Conservation (phyloP, 1,140 invertebrate genomes). For the Semibalanus balanoides region DNA sequence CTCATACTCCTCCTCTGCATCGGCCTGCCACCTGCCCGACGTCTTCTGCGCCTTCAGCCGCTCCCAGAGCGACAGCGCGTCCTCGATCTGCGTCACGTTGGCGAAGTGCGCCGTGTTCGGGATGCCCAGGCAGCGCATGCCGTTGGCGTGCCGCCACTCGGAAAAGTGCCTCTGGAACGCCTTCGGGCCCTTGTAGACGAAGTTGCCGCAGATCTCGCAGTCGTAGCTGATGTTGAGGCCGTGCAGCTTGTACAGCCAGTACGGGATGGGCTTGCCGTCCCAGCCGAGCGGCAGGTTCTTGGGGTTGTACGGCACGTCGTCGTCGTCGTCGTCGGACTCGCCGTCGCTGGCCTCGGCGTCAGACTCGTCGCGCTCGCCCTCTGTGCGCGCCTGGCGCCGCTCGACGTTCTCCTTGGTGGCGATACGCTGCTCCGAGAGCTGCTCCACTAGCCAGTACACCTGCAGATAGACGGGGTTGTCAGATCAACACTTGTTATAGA, state of each 20-base stretch:
- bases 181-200: constrained; percentile 97
- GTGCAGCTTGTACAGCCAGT: constrained; percentile 98
- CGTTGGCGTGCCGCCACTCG: constrained; percentile 98
- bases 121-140: constrained; percentile 96
- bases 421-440: constrained; percentile 64
- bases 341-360: constrained; percentile 76
- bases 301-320: constrained; percentile 95
- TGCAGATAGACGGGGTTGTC: constrained; percentile 19
- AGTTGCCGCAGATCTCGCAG: constrained; percentile 99
- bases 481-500: too few relatives aligned
- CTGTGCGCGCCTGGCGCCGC: constrained; percentile 90
- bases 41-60: constrained; percentile 92
- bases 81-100: constrained; percentile 97
- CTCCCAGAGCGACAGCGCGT: constrained; percentile 92
- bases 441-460: constrained; percentile 52
- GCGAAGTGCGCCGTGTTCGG: constrained; percentile 99
- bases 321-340: constrained; percentile 73
- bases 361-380: constrained; percentile 82
- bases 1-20: constrained; percentile 97
- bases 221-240: constrained; percentile 97
- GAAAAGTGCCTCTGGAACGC: constrained; percentile 99
- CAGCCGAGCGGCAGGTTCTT: constrained; percentile 98
- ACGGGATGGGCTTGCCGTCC: constrained; percentile 99
- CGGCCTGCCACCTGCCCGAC: constrained; percentile 87
- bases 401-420: constrained; percentile 97